Conservation (phyloP, 1,140 invertebrate genomes). For the Octopus bimaculoides region DNA sequence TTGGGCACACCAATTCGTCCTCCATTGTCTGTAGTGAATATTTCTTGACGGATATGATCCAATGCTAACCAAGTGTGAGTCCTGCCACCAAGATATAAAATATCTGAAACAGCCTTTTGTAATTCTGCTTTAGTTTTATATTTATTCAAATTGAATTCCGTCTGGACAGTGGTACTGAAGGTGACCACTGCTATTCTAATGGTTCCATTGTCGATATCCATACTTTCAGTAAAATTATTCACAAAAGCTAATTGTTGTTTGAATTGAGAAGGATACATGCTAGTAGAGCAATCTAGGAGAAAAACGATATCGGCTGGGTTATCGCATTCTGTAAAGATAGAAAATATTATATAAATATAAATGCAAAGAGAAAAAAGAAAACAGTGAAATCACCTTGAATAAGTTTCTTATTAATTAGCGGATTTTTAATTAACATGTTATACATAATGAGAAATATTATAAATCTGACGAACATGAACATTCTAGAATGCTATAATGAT, state of each 20-base stretch:
- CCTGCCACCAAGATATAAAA: slow-evolving; percentile 23
- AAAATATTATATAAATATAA: background rate
- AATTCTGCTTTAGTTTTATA: slow-evolving; percentile 30
- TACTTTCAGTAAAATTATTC: slow-evolving; percentile 21
- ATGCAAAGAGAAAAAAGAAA: background rate
- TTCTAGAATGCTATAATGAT: too few relatives aligned
- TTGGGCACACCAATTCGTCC: slow-evolving; percentile 7
- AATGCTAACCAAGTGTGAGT: slow-evolving; percentile 16
- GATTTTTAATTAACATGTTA: too few relatives aligned
- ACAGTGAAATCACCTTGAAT: background rate
- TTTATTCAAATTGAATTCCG: slow-evolving; percentile 34
- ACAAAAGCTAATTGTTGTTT: slow-evolving; percentile 32
- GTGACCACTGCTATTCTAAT: slow-evolving; percentile 33
- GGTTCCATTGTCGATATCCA: slow-evolving; percentile 27
- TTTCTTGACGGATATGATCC: slow-evolving; percentile 1
- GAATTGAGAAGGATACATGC: slow-evolving; percentile 25
- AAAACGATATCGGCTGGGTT: slow-evolving; percentile 30
- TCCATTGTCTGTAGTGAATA: slow-evolving; percentile 14
- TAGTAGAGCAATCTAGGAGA: slow-evolving; percentile 30
- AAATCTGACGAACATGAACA: too few relatives aligned
- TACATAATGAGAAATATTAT: too few relatives aligned
- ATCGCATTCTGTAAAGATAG: slow-evolving; percentile 18
- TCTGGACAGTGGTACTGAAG: slow-evolving; percentile 25
- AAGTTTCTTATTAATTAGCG: too few relatives aligned
- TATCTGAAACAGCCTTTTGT: slow-evolving; percentile 24